phyloP scores from a whole-genome alignment of 2,888 invertebrate species.

The Drosophila neotestacea region DNA sequence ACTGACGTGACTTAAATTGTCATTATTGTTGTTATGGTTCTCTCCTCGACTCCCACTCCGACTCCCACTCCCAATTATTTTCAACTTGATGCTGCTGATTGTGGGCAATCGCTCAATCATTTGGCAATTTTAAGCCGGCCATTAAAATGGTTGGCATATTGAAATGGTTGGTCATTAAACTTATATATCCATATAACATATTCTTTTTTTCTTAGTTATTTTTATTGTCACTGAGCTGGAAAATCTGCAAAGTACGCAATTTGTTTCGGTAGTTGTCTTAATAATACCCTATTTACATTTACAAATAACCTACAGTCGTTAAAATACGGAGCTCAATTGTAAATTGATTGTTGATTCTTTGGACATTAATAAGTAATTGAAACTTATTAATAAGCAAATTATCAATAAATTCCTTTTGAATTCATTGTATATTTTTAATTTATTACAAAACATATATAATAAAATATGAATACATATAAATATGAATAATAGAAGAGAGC shows the following conservation, averaged over 20 bases:
- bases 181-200: slow-evolving; percentile 23
- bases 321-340: background rate
- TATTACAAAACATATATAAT: too few relatives aligned
- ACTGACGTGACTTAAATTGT: slow-evolving; percentile 58
- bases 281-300: slow-evolving; percentile 10
- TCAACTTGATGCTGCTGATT: slow-evolving; percentile 1
- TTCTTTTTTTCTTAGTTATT: slow-evolving; percentile 8
- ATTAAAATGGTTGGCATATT: slow-evolving; percentile 37
- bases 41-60: background rate
- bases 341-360: background rate
- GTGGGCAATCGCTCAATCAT: slow-evolving; percentile 56
- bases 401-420: background rate
- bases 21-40: slow-evolving; percentile 40
- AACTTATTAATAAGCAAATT: too few relatives aligned
- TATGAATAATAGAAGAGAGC: too few relatives aligned
- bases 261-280: background rate
- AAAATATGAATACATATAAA: too few relatives aligned
- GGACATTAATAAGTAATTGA: too few relatives aligned
- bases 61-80: background rate
- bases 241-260: slow-evolving; percentile 7
- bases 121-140: slow-evolving; percentile 48
- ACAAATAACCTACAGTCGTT: background rate
- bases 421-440: too few relatives aligned
- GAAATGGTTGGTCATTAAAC: slow-evolving; percentile 45
- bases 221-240: slow-evolving; percentile 12